Evolutionary conservation across 2,888 invertebrate species (phyloP).

Genomic region (Tetrapedia diversipes): DNA sequence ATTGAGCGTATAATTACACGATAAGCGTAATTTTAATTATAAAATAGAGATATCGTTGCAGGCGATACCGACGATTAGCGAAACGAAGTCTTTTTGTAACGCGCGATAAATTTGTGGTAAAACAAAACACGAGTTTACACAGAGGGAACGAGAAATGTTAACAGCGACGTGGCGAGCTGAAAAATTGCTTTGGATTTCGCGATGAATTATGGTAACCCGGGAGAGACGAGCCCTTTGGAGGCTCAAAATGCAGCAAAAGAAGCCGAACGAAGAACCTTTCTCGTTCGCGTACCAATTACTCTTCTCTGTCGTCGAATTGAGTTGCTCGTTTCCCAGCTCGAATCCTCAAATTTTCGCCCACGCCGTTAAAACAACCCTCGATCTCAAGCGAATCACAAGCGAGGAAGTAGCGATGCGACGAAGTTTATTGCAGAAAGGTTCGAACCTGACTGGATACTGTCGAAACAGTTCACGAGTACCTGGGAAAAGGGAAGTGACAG

Average conservation of each 20-base stretch:
- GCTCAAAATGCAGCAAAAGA: constrained; percentile 4
- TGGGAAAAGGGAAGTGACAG: too few relatives aligned
- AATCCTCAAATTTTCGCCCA: not conserved
- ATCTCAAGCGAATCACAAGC: not conserved
- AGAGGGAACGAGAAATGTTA: not conserved
- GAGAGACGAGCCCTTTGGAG: not conserved
- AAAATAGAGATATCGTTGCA: too few relatives aligned
- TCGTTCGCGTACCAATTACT: constrained; percentile 22
- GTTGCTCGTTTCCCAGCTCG: constrained; percentile 14
- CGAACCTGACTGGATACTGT: too few relatives aligned
- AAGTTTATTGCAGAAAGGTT: too few relatives aligned
- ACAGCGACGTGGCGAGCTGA: not conserved
- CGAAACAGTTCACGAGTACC: too few relatives aligned
- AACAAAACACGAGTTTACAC: not conserved
- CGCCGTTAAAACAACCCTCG: not conserved
- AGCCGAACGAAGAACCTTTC: constrained; percentile 12
- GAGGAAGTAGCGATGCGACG: too few relatives aligned
- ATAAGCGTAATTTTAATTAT: too few relatives aligned
- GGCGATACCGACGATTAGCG: too few relatives aligned
- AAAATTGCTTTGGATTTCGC: constrained; percentile 7
- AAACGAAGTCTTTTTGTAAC: too few relatives aligned
- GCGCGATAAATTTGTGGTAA: not conserved
- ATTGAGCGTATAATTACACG: too few relatives aligned
- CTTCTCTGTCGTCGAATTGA: constrained; percentile 11
- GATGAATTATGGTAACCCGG: constrained; percentile 9